Base-by-base conservation (phyloP, 2,113 vertebrate species). In the Myotis yumanensis region DNA sequence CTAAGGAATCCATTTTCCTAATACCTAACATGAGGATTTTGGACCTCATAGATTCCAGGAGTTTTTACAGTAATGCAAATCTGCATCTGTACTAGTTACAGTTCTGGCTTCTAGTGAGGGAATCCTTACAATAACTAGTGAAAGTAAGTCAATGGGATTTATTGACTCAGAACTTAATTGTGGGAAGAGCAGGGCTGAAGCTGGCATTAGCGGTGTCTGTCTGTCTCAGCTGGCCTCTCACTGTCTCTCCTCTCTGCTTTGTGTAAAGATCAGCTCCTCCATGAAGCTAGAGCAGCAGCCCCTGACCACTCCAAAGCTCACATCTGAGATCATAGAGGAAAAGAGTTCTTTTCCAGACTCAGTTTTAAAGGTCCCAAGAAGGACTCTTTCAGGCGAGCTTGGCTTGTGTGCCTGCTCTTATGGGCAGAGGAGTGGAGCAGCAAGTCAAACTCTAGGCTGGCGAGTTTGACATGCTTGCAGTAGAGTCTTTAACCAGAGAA, bases 1-100 rank as follows among this genome's bases (percentile, higher is more conserved):
- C 77, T 95, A 84, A 81, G 51, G 91, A 95, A 97, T 96, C 90
- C 90, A 80, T 57, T 51, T 76, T 76, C 88, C 69, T 96, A 96
- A 95, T 95, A 48, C 83, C 22, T 59, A 82, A 23, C 59, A 32
- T 46, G 82, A 92, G 96, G 77, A 92, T 89, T 95, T 92, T 28
- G 86, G 52, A 18, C 48, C 14, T 37, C n/a, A 4, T 35, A 40
- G 92, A 95, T 96, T 88, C 96, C 68, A 72, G 54, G 66, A 73
- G 85, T 92, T 62, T 30, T 94, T 90, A 92, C 4, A 32, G 46
- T 57, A 75, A 79, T 66, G 54, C 82, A 94, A 59, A 86, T 89
- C 90, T 48, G 37, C 7, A 54, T 79, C 82, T 97, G 95, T 52
- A 20, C 54, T 91, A 46, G 25, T 86, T 90, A 37, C 40, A 75